phyloP scores from a whole-genome alignment of 2,797 vertebrate genomes.

The Dendrocincla fuliginosa region DNA sequence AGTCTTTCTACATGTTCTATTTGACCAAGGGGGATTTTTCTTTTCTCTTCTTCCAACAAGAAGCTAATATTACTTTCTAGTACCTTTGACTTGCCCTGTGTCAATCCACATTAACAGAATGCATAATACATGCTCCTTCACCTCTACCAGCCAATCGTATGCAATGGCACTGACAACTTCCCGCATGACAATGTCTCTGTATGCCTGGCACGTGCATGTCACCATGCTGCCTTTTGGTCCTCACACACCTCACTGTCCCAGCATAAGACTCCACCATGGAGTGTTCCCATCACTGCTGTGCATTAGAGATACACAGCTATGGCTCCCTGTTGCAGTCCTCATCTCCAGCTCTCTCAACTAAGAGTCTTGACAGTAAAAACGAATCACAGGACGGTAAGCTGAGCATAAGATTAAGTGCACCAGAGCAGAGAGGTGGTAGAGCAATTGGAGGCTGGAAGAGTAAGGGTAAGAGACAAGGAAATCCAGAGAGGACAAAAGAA shows the following conservation, averaged over 20 bases:
- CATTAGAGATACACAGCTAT: rapidly evolving
- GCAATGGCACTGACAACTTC: background rate
- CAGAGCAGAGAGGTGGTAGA: background rate
- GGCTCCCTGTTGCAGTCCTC: background rate
- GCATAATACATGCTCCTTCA: background rate
- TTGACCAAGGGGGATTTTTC: background rate
- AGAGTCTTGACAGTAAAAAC: background rate
- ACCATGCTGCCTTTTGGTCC: background rate
- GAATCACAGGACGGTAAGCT: rapidly evolving
- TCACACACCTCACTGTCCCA: background rate
- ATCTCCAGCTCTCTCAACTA: background rate
- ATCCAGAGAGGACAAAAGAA: background rate
- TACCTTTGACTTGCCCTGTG: background rate
- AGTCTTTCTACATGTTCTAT: background rate
- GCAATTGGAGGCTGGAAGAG: background rate
- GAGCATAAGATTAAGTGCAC: background rate
- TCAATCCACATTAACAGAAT: background rate
- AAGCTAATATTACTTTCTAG: background rate
- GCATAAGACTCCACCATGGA: background rate
- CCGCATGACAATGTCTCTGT: rapidly evolving
- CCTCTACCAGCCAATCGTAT: background rate
- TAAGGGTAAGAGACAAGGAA: background rate
- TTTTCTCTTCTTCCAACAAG: background rate
- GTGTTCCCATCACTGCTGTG: background rate
- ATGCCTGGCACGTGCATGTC: rapidly evolving